Percentiles rank a stretch among this genome's conserved stretches.
These are phyloP conservation scores for Prionace glauca DNA, from an alignment of 2,797 vertebrate genomes.

Conservation along the genomic window DNA sequence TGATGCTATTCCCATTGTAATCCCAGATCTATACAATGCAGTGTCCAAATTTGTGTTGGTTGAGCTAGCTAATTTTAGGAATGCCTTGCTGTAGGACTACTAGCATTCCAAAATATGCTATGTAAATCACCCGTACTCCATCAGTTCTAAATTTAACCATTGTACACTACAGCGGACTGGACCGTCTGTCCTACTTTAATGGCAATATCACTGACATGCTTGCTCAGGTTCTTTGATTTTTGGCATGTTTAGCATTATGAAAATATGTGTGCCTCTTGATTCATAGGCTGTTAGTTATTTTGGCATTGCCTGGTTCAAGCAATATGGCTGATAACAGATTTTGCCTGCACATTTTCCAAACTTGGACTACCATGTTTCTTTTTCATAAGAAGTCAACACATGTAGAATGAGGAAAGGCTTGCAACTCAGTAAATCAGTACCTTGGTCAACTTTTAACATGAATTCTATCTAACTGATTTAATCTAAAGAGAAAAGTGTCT, in stretches of 20 bases:
- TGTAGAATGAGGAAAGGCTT: neutral
- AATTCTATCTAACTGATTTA: neutral
- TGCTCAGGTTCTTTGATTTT: neutral
- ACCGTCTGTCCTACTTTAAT: neutral
- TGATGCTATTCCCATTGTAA: neutral
- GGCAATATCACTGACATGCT: neutral
- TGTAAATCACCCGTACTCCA: neutral
- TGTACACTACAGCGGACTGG: neutral
- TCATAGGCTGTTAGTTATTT: neutral
- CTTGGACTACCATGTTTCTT: neutral
- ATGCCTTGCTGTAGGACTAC: neutral
- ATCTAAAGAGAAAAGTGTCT: neutral
- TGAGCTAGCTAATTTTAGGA: neutral
- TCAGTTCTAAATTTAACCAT: neutral
- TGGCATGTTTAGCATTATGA: neutral
- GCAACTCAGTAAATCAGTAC: neutral
- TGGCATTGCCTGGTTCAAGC: neutral
- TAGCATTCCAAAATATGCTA: neutral
- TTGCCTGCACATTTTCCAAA: neutral
- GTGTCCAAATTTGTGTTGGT: neutral
- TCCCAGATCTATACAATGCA: neutral
- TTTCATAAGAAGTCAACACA: neutral
- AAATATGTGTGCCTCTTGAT: neutral
- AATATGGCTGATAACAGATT: neutral
- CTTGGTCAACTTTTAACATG: neutral